Evolutionary conservation across 2,888 invertebrate species (phyloP).

Genomic region (Ectobius pallidus): DNA sequence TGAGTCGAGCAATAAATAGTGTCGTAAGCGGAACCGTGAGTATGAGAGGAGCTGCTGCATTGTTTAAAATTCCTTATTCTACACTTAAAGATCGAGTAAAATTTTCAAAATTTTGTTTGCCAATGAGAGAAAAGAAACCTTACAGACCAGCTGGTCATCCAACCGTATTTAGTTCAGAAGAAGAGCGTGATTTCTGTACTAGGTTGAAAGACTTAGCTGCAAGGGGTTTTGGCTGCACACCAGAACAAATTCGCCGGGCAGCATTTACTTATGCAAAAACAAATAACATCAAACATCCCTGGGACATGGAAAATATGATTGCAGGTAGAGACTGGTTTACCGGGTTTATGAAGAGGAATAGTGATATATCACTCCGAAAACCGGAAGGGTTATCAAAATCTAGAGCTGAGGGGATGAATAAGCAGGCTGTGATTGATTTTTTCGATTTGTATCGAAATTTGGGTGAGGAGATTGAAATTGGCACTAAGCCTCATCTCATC

Average conservation of each 20-base stretch:
- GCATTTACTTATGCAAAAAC: background rate
- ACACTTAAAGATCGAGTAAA: background rate
- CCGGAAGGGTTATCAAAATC: conserved; percentile 31
- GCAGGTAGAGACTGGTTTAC: conserved; percentile 7
- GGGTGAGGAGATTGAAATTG: background rate
- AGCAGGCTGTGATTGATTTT: conserved; percentile 33
- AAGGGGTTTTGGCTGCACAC: background rate
- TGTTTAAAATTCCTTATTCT: background rate
- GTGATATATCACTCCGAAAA: background rate
- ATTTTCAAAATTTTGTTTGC: background rate
- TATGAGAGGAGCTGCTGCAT: background rate
- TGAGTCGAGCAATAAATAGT: background rate
- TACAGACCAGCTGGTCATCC: background rate
- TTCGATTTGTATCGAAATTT: conserved; percentile 16
- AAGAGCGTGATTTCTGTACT: background rate
- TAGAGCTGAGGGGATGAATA: conserved; percentile 34
- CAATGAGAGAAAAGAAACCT: background rate
- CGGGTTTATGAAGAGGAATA: background rate
- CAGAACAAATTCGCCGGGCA: background rate
- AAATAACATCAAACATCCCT: background rate
- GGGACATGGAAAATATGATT: background rate
- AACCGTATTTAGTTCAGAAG: background rate
- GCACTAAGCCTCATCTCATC: background rate
- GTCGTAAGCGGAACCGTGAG: background rate
- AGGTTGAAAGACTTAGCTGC: background rate